Conservation (phyloP, 2,113 vertebrate species). For the Corythoichthys intestinalis region DNA sequence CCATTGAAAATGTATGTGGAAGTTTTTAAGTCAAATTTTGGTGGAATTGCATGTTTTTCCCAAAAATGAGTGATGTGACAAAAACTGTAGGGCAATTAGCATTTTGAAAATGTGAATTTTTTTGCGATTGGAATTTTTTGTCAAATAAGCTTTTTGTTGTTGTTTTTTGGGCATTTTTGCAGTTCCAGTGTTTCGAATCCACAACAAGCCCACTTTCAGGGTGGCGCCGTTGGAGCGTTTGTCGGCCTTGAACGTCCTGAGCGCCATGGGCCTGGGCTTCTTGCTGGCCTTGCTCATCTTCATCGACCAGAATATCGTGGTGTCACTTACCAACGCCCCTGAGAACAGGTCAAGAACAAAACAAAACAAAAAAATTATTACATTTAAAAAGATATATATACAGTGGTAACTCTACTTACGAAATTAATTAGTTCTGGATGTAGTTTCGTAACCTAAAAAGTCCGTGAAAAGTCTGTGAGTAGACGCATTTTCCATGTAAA, state of each 20-base stretch:
- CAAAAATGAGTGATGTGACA: too few species aligned
- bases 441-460: too few species aligned
- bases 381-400: background rate
- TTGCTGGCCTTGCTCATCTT: conserved; percentile 95
- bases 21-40: too few species aligned
- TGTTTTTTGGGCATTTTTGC: conserved; percentile 4
- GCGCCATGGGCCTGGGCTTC: conserved; percentile 92
- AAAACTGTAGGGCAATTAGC: too few species aligned
- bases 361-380: background rate
- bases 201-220: conserved; percentile 80
- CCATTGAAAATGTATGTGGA: too few species aligned
- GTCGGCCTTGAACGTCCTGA: conserved; percentile 79
- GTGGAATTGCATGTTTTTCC: too few species aligned
- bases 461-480: too few species aligned
- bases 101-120: too few species aligned
- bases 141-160: background rate
- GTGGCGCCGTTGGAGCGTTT: conserved; percentile 82
- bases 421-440: too few species aligned
- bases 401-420: too few species aligned
- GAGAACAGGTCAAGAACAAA: conserved; percentile 84
- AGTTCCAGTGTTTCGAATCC: conserved; percentile 94
- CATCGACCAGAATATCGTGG: conserved; percentile 97
- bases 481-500: too few species aligned
- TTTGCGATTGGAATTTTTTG: too few species aligned
- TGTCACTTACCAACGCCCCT: conserved; percentile 87